Conservation (phyloP, 1,140 invertebrate species). For the Calephelis virginiensis region DNA sequence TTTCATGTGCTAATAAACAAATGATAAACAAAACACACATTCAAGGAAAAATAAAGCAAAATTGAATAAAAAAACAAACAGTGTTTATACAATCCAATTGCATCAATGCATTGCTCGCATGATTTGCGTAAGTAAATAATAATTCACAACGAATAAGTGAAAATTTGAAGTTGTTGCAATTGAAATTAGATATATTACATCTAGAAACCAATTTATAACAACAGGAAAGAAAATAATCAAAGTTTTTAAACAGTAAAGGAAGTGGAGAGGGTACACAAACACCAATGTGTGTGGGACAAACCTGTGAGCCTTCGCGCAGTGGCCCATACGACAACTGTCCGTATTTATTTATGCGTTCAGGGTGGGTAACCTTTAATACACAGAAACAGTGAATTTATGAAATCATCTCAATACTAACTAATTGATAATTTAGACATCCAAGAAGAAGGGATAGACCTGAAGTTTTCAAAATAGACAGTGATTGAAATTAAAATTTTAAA, state of each 20-base stretch:
- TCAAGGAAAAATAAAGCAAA: conserved; percentile 43
- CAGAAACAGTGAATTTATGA: conserved; percentile 71
- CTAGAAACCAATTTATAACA: conserved; percentile 27
- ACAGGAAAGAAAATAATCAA: conserved; percentile 37
- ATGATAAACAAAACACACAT: conserved; percentile 47
- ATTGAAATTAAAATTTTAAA: conserved; percentile 39
- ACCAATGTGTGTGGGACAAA: conserved; percentile 76
- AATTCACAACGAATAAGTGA: not conserved
- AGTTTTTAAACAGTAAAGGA: conserved; percentile 45
- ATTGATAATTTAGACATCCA: conserved; percentile 56
- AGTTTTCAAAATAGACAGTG: conserved; percentile 28
- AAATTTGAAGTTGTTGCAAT: conserved; percentile 10
- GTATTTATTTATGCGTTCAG: conserved; percentile 79
- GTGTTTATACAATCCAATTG: conserved; percentile 51
- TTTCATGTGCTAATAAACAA: conserved; percentile 78
- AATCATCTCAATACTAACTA: conserved; percentile 42
- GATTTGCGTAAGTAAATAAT: conserved; percentile 34
- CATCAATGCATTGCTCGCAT: conserved; percentile 44
- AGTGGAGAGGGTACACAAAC: conserved; percentile 72
- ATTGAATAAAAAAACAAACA: conserved; percentile 49
- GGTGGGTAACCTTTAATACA: conserved; percentile 79
- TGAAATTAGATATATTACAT: conserved; percentile 9
- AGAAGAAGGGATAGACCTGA: conserved; percentile 48
- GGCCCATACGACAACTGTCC: conserved; percentile 77
- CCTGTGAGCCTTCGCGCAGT: conserved; percentile 77